Evolutionary conservation across 2,113 vertebrate species (phyloP).

Genomic region (Ameiurus melas): DNA sequence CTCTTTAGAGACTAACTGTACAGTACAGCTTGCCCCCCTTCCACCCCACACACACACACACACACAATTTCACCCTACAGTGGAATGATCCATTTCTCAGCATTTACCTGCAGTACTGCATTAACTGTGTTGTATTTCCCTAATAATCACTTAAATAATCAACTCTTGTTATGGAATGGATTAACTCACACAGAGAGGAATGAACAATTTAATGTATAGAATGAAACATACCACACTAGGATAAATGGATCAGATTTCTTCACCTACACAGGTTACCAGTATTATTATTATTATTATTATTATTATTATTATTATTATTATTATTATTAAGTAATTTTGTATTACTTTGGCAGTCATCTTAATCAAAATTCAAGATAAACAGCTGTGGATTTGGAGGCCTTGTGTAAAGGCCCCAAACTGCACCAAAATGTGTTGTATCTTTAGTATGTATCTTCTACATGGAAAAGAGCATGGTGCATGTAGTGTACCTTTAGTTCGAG

Average conservation of each 20-base stretch:
- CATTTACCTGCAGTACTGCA: background rate
- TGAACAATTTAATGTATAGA: background rate
- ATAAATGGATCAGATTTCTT: background rate
- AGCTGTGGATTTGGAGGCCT: background rate
- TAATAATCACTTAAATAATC: background rate
- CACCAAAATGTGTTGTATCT: background rate
- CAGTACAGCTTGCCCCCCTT: background rate
- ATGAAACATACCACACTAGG: background rate
- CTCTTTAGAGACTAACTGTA: background rate
- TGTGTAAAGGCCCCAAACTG: background rate
- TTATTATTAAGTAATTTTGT: background rate
- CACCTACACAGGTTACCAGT: background rate
- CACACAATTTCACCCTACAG: background rate
- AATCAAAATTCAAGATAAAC: background rate
- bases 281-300: background rate
- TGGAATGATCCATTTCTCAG: conserved; percentile 1
- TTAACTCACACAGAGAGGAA: background rate
- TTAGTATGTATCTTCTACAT: background rate
- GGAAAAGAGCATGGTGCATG: background rate
- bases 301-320: background rate
- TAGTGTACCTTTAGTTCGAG: background rate
- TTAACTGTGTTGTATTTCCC: background rate
- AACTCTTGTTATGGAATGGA: background rate
- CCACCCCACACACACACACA: too few relatives aligned
- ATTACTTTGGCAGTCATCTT: background rate